These are phyloP conservation scores for Prietella phreatophila DNA, from an alignment of 2,113 vertebrate genomes.

Conservation along the genomic window DNA sequence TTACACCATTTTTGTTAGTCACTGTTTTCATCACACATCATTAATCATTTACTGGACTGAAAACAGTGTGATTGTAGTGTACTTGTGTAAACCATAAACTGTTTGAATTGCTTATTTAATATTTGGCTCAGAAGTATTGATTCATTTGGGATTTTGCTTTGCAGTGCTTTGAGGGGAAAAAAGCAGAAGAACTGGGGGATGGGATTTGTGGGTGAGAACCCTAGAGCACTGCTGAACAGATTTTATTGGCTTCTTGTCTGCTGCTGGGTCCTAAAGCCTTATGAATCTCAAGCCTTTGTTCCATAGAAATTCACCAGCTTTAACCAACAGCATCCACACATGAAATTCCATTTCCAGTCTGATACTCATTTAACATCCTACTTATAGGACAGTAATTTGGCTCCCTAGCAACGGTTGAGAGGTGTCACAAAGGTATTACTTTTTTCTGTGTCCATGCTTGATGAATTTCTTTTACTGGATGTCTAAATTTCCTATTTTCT, in stretches of 20 bases:
- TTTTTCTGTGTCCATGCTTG: not conserved
- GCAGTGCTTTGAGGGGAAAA: conserved; percentile 21
- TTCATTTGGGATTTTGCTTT: conserved; percentile 19
- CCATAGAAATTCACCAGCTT: not conserved
- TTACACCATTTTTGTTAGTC: not conserved
- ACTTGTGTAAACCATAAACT: conserved; percentile 29
- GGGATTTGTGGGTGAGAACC: conserved; percentile 23
- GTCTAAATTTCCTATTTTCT: not conserved
- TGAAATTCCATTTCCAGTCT: not conserved
- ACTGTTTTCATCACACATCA: not conserved
- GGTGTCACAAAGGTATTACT: not conserved
- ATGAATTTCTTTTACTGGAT: not conserved
- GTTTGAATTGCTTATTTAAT: conserved; percentile 7
- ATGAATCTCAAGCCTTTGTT: not conserved
- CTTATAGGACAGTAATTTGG: not conserved
- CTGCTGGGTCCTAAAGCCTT: conserved; percentile 45
- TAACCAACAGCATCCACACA: not conserved
- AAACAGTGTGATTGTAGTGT: conserved; percentile 18
- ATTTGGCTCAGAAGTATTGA: not conserved
- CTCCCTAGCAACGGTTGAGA: not conserved
- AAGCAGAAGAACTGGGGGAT: conserved; percentile 21
- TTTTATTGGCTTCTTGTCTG: conserved; percentile 26
- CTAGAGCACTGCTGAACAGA: conserved; percentile 21
- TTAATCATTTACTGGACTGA: not conserved
- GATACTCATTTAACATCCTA: not conserved